These are phyloP conservation scores for Ctenochaetus hawaiiensis DNA, from an alignment of 2,797 vertebrate species.

Conservation along the genomic window DNA sequence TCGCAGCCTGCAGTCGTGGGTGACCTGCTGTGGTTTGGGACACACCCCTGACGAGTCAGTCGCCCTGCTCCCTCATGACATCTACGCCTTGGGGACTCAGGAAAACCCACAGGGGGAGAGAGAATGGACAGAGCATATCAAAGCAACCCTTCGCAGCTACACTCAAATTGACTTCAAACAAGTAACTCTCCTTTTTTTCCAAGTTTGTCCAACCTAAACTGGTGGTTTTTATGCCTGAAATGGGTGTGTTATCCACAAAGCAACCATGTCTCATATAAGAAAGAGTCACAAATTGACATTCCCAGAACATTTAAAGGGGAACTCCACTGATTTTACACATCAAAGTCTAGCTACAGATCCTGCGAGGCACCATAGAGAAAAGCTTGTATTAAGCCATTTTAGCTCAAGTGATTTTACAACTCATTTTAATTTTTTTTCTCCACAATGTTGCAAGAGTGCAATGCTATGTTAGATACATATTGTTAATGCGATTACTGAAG, in stretches of 20 bases:
- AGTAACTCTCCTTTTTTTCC: constrained; percentile 55
- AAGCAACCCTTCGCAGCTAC: constrained; percentile 78
- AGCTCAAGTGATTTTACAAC: not conserved
- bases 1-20: constrained; percentile 85
- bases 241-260: not conserved
- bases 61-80: constrained; percentile 83
- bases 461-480: not conserved
- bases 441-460: not conserved
- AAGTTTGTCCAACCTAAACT: not conserved
- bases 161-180: constrained; percentile 88
- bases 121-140: constrained; percentile 89
- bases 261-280: not conserved
- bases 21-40: constrained; percentile 86
- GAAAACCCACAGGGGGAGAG: constrained; percentile 89
- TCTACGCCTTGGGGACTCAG: constrained; percentile 89
- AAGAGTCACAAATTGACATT: not conserved
- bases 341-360: not conserved
- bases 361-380: not conserved
- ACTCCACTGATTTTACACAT: not conserved
- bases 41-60: constrained; percentile 83
- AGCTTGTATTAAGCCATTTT: not conserved
- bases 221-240: not conserved
- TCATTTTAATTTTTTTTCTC: not conserved
- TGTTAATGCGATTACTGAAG: not conserved
- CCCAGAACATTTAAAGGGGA: not conserved